Evolutionary conservation across 2,113 vertebrate species (phyloP), one percentile per base, ranked within the genome.

Genomic region (Urocolius indicus): DNA sequence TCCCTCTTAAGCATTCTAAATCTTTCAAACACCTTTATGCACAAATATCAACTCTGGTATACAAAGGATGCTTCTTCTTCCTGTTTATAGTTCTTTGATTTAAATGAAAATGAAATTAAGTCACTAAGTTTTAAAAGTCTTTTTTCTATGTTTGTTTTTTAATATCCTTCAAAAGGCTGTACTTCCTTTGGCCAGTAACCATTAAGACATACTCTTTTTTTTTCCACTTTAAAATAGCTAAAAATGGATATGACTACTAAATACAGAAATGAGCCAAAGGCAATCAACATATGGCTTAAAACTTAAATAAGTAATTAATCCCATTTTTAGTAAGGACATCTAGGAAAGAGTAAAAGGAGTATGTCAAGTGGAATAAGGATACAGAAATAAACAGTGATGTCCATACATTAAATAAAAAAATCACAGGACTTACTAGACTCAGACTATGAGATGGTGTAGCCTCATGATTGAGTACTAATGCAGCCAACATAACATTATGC

Each of bases 21-120:
- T 63, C 82, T 73, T 84, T 71, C 34, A 48, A 91, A 80, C 26
- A 96, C 87, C 82, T 95, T 75, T 36, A 71, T 61, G 59, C 17
- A 71, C 67, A 78, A 89, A 87, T 84, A 90, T 30, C 0, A 1
- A 45, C n/a, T 29, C 12, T 30, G 26, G 41, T 20, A 62, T 29
- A 90, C 58, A 94, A 80, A 86, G 48, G 21, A 90, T 67, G 26
- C 4, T 87, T 58, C 26, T 76, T 32, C 13, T 55, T 89, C 51
- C 78, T 76, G 16, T 24, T 72, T 23, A n/a, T 11, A 13, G n/a
- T 65, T 72, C 36, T 89, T 89, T 52, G 14, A 62, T 83, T 88
- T 83, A 61, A 76, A 92, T 66, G 10, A 46, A 87, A 91, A 95
- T 66, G 3, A 87, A 87, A 91, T 74, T 36, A 92, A 81, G 43